Percentiles rank a stretch among this genome's conserved stretches.
phyloP scores from a whole-genome alignment of 2,797 vertebrate species.

The Pelochelys cantorii region DNA sequence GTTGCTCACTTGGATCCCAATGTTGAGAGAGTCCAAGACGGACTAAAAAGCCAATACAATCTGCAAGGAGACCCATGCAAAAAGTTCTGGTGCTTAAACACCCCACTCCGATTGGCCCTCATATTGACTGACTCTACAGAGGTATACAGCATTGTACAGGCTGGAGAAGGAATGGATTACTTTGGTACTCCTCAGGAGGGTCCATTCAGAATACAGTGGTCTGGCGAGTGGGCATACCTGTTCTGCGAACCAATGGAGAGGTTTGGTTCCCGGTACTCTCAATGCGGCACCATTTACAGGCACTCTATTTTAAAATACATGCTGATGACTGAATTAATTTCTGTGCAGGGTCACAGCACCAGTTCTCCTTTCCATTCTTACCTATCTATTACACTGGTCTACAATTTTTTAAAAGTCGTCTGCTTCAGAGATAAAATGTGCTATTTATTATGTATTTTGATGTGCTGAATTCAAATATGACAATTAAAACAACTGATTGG shows the following conservation, averaged over 20 bases:
- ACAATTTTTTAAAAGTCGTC: too few relatives aligned
- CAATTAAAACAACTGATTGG: too few relatives aligned
- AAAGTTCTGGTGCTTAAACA: background rate
- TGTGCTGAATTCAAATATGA: too few relatives aligned
- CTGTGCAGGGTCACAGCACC: background rate
- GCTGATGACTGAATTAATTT: background rate
- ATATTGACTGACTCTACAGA: too few relatives aligned
- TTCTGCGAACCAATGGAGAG: too few relatives aligned
- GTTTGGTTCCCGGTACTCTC: background rate
- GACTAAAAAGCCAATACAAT: background rate
- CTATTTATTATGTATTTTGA: too few relatives aligned
- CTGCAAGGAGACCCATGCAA: background rate
- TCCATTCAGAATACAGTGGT: background rate
- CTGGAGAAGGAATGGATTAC: rapidly evolving
- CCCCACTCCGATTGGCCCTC: background rate
- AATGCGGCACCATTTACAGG: background rate
- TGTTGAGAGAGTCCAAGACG: too few relatives aligned
- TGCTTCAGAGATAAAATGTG: too few relatives aligned
- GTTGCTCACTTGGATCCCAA: too few relatives aligned
- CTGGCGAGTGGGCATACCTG: background rate
- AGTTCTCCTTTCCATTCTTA: background rate
- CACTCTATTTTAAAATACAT: background rate
- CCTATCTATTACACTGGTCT: background rate
- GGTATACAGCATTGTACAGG: too few relatives aligned
- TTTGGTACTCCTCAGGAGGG: background rate